A percentile compares a stretch with the other conserved stretches of the same genome.
These are phyloP conservation scores for Danio aesculapii DNA, from an alignment of 2,797 vertebrate genomes.

Conservation along the genomic window DNA sequence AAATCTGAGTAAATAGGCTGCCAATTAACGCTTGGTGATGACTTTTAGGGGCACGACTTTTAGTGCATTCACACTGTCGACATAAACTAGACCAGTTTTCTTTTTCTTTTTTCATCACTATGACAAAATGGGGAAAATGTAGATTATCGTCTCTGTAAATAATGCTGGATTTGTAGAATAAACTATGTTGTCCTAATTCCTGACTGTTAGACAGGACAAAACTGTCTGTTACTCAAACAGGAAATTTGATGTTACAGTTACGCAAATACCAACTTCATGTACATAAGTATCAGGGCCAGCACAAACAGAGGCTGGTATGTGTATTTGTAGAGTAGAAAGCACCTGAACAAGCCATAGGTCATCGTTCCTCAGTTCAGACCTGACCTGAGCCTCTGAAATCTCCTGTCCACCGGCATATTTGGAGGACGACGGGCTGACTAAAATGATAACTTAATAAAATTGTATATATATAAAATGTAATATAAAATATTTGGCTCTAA, in stretches of 20 bases:
- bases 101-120: background rate
- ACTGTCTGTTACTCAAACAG: slow-evolving; percentile 39
- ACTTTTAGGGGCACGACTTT: too few species aligned
- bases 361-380: slow-evolving; percentile 77
- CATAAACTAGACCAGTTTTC: too few species aligned
- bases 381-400: slow-evolving; percentile 70
- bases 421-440: too few species aligned
- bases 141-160: background rate
- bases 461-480: too few species aligned
- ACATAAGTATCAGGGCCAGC: slow-evolving; percentile 63
- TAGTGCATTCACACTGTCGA: too few species aligned
- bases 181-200: slow-evolving; percentile 20
- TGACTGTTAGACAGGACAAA: slow-evolving; percentile 15
- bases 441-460: too few species aligned
- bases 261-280: slow-evolving; percentile 60
- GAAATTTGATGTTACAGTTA: slow-evolving; percentile 54
- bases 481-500: too few species aligned
- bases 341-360: slow-evolving; percentile 79
- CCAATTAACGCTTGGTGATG: too few species aligned
- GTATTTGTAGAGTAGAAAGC: slow-evolving; percentile 83
- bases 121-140: background rate
- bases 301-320: slow-evolving; percentile 74
- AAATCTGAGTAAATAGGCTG: too few species aligned
- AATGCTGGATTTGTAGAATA: background rate
- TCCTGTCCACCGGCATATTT: slow-evolving; percentile 59